Base-by-base conservation (phyloP, 1,140 invertebrate species). In the Drosophila lacertosa region DNA sequence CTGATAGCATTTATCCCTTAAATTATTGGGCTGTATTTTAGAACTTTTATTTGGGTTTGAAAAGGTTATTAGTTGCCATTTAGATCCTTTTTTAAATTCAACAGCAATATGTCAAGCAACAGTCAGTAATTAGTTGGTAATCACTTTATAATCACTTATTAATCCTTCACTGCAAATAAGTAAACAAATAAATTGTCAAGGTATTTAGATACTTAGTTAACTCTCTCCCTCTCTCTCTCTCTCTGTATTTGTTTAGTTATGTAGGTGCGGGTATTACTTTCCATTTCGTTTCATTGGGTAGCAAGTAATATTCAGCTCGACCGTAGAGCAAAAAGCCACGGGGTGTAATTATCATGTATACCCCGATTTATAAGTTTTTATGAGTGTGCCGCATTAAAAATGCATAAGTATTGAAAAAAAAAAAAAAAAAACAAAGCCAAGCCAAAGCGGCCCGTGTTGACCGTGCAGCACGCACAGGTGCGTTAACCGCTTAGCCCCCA, bases 391-490 rank as follows among this genome's bases (percentile, higher is more conserved):
- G 26, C 67, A 81, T 80, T 72, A 77, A 80, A 77, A 73, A 80
- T 80, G 59, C 11, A 80, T 76, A 9, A 39, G 55, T 74, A 78
- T 51, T 65, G 70, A 70, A 74, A 77, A 77, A 77, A 63, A 18
- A 40, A 51, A 32, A 67, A 29, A 55, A 47, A 45, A n/a, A 2
- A 5, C 13, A 24, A 26, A 13, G n/a, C n/a, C n/a, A n/a, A n/a
- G n/a, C n/a, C n/a, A n/a, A n/a, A n/a, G n/a, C n/a, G 22, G 22
- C 20, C 32, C 16, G 22, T 2, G 22, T 50, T 44, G 18, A 7
- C 18, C 40, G 32, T 20, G 9, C 29, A 54, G 18, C 44, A 40
- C 40, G 44, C 37, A 47, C 58, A 72, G 55, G 51, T 77, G 67
- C 51, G 67, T 55, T 44, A 15, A 15, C 11, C 42, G 40, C 26